These are phyloP conservation scores for Hippocampus zosterae DNA, from an alignment of 2,113 vertebrate species.

Conservation along the genomic window DNA sequence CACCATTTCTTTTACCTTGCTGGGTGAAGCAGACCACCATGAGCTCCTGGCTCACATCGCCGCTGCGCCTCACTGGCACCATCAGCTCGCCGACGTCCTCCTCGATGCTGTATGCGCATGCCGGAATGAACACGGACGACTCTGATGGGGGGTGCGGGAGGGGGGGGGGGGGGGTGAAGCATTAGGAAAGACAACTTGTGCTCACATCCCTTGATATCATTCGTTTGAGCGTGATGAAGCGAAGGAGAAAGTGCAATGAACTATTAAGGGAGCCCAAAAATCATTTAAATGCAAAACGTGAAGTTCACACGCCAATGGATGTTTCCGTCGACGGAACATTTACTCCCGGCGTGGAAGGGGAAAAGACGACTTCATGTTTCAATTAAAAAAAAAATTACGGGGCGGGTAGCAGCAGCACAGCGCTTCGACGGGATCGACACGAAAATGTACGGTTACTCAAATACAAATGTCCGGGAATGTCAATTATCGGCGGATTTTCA, in stretches of 20 bases:
- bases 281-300: conserved; percentile 1
- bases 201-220: background rate
- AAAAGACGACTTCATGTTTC: background rate
- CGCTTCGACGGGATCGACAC: too few species aligned
- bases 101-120: conserved; percentile 78
- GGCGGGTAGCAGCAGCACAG: too few species aligned
- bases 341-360: background rate
- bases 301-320: background rate
- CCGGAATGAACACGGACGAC: conserved; percentile 88
- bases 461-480: too few species aligned
- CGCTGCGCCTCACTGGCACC: conserved; percentile 84
- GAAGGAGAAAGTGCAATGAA: background rate
- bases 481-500: too few species aligned
- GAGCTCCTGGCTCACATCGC: conserved; percentile 86
- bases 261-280: background rate
- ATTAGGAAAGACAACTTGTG: background rate
- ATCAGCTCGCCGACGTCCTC: conserved; percentile 88
- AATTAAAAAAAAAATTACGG: too few species aligned
- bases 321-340: background rate
- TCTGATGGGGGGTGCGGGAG: conserved; percentile 69
- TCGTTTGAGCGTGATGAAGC: background rate
- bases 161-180: background rate
- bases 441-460: too few species aligned
- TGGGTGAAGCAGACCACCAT: conserved; percentile 92
- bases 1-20: conserved; percentile 78